Conservation (phyloP, 2,888 invertebrate species). For the Volucella bombylans region DNA sequence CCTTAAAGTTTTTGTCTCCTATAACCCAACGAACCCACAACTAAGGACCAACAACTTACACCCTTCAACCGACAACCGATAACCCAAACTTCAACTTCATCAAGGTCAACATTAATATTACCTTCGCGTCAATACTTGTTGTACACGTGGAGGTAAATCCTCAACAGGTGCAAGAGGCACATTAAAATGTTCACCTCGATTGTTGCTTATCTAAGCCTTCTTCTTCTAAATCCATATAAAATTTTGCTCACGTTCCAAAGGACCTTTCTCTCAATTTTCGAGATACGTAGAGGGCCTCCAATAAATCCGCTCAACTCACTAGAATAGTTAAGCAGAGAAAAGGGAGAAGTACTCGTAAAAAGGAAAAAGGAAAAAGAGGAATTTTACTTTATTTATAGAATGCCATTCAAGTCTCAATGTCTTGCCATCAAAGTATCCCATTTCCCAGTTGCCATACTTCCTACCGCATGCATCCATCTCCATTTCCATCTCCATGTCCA, state of each 20-base stretch:
- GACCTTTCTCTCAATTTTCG: neutral
- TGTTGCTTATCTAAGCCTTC: constrained; percentile 30
- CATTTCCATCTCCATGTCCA: neutral
- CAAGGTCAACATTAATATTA: constrained; percentile 15
- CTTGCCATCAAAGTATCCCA: neutral
- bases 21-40: no score
- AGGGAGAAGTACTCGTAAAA: no score
- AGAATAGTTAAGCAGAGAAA: constrained; percentile 3
- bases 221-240: neutral
- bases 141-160: constrained; percentile 6
- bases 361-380: neutral
- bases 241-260: constrained; percentile 23
- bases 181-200: constrained; percentile 18
- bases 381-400: constrained; percentile 30
- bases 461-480: no score
- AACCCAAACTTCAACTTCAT: neutral
- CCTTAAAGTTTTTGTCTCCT: no score
- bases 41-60: no score
- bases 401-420: constrained; percentile 20
- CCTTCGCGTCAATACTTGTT: constrained; percentile 3
- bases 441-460: neutral
- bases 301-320: constrained; percentile 20
- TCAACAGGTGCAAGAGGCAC: constrained; percentile 11
- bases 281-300: neutral
- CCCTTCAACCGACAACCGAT: no score